Percentiles rank a stretch among this genome's conserved stretches.
Evolutionary conservation across 2,113 vertebrate species (phyloP).

Genomic region (Misgurnus mizolepis): DNA sequence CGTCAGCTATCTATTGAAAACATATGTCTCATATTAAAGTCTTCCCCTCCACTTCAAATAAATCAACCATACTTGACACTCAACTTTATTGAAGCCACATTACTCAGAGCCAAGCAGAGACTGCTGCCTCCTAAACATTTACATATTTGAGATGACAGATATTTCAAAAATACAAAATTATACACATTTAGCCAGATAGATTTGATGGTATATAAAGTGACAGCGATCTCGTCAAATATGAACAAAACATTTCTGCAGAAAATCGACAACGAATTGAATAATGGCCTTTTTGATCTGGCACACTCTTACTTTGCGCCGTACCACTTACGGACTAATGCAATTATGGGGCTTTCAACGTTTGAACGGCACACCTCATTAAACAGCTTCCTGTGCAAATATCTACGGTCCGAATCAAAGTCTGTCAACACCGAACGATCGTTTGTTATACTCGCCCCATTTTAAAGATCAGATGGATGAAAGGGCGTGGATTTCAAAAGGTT

Average conservation of each 20-base stretch:
- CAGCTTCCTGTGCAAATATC: conserved; percentile 37
- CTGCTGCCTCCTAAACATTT: conserved; percentile 59
- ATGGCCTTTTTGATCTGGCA: conserved; percentile 7
- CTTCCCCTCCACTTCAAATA: conserved; percentile 79
- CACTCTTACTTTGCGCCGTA: background rate
- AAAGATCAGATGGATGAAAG: background rate
- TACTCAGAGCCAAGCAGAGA: conserved; percentile 59
- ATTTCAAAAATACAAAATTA: conserved; percentile 49
- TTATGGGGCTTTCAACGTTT: conserved; percentile 27
- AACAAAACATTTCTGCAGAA: conserved; percentile 38
- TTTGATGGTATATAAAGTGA: conserved; percentile 40
- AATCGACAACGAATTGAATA: conserved; percentile 11
- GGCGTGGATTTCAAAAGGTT: too few relatives aligned
- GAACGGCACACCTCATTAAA: conserved; percentile 37
- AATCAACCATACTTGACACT: conserved; percentile 75
- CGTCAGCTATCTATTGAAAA: conserved; percentile 76
- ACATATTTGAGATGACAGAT: conserved; percentile 58
- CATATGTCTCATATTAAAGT: conserved; percentile 78
- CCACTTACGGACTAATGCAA: conserved; percentile 10
- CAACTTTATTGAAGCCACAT: conserved; percentile 73
- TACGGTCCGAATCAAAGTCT: conserved; percentile 34
- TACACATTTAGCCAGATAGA: conserved; percentile 36
- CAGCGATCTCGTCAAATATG: conserved; percentile 29
- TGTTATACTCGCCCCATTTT: conserved; percentile 28
- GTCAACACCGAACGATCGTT: conserved; percentile 31